These are phyloP conservation scores for Diplosoma virens DNA, from an alignment of 23 tunicate genomes.

Conservation along the genomic window DNA sequence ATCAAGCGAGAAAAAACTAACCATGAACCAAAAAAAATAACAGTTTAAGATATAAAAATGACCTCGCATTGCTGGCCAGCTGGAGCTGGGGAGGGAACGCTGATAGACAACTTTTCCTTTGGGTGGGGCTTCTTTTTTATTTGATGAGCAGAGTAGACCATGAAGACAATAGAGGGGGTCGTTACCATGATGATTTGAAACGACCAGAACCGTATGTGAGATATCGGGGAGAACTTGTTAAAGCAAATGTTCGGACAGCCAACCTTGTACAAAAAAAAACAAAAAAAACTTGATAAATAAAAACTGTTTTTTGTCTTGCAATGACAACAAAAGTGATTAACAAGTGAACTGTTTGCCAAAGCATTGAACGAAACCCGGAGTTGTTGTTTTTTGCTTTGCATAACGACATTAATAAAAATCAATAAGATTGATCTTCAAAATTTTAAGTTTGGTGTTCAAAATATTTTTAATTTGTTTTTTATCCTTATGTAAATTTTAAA, in stretches of 20 bases:
- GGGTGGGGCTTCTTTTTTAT: slow-evolving; percentile 52
- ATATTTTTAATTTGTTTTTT: no score
- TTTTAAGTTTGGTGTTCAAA: no score
- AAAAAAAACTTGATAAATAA: neutral
- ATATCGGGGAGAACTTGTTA: slow-evolving; percentile 96
- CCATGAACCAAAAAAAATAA: neutral
- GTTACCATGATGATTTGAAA: slow-evolving; percentile 98
- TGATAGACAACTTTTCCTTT: slow-evolving; percentile 52
- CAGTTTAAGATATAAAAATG: no score
- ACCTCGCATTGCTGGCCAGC: no score
- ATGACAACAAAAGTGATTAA: no score
- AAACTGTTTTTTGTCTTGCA: neutral
- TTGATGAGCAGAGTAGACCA: slow-evolving; percentile 91
- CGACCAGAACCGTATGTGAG: slow-evolving; percentile 98
- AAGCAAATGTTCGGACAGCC: slow-evolving; percentile 98
- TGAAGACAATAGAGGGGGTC: slow-evolving; percentile 94
- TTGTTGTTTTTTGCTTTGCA: no score
- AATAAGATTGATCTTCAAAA: no score
- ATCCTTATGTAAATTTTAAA: no score
- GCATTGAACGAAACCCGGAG: no score
- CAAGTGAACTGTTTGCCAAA: no score
- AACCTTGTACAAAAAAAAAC: slow-evolving; percentile 26
- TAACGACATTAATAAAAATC: no score
- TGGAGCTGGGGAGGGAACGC: slow-evolving; percentile 53
- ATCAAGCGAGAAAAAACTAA: neutral